A percentile compares a stretch with the other conserved stretches of the same genome.
phyloP scores from a whole-genome alignment of 2,113 vertebrate genomes.

The Stigmatopora nigra region DNA sequence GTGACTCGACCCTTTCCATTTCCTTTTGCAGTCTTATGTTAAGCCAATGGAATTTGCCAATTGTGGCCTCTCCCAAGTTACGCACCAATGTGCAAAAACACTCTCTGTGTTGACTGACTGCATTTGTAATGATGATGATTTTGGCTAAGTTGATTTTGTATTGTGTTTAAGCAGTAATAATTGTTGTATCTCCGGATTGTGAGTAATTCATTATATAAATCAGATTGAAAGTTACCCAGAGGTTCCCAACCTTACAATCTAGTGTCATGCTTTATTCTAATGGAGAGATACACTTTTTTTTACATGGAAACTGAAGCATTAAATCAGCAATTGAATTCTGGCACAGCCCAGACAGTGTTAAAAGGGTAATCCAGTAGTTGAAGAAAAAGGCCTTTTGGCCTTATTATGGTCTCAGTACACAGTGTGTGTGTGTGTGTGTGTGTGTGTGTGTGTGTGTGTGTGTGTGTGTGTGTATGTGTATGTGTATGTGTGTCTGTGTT shows the following conservation, averaged over 20 bases:
- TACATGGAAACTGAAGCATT: not conserved
- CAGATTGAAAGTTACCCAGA: no score
- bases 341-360: not conserved
- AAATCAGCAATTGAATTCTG: not conserved
- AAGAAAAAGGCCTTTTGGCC: not conserved
- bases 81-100: not conserved
- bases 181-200: no score
- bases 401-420: not conserved
- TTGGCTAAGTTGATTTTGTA: no score
- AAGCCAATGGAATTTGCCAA: constrained; percentile 1
- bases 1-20: constrained; percentile 14
- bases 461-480: not conserved
- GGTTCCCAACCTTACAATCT: no score
- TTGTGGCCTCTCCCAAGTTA: not conserved
- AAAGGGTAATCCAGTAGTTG: not conserved
- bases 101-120: not conserved
- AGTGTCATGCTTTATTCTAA: not conserved
- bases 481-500: no score
- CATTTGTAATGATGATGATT: no score
- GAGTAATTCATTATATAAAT: no score
- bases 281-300: not conserved
- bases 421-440: not conserved
- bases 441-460: not conserved
- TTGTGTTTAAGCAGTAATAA: no score
- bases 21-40: not conserved